Conservation (phyloP, 37 sponge, comb jelly and placozoan genomes). For the Beroe forskalii region DNA sequence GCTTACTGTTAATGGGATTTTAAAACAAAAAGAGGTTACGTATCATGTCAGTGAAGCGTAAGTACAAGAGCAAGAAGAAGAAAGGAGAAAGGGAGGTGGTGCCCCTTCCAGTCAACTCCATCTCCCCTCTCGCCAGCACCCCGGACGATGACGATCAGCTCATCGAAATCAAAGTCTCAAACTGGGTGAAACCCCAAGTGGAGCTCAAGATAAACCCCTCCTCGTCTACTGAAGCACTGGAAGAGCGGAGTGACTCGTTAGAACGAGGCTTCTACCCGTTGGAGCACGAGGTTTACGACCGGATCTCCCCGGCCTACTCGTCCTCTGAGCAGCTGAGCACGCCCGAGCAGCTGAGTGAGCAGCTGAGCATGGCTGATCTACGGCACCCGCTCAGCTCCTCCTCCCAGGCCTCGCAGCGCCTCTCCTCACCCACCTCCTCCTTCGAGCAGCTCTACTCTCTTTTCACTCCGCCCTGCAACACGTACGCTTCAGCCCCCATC, state of each 20-base stretch:
- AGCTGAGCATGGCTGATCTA: not conserved
- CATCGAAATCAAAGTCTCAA: not conserved
- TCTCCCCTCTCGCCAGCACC: not conserved
- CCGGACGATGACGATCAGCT: not conserved
- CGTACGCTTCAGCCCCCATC: not conserved
- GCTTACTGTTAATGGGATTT: too few relatives aligned
- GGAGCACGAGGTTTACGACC: not conserved
- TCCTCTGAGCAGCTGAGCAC: not conserved
- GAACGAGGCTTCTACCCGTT: not conserved
- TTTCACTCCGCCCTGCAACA: not conserved
- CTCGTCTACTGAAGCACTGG: not conserved
- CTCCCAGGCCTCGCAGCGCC: slow-evolving; percentile 9
- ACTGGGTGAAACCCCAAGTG: not conserved
- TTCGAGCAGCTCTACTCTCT: slow-evolving; percentile 4
- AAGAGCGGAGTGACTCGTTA: not conserved
- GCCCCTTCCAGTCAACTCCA: not conserved
- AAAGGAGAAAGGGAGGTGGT: not conserved
- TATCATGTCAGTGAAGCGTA: not conserved
- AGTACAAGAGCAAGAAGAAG: not conserved
- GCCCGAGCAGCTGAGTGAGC: not conserved
- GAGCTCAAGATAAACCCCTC: not conserved
- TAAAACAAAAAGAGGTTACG: too few relatives aligned
- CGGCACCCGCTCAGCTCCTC: not conserved
- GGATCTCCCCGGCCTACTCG: not conserved
- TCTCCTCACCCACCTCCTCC: slow-evolving; percentile 5